These are phyloP conservation scores for Papilio aristodemus DNA, from an alignment of 1,140 invertebrate species.

Conservation along the genomic window DNA sequence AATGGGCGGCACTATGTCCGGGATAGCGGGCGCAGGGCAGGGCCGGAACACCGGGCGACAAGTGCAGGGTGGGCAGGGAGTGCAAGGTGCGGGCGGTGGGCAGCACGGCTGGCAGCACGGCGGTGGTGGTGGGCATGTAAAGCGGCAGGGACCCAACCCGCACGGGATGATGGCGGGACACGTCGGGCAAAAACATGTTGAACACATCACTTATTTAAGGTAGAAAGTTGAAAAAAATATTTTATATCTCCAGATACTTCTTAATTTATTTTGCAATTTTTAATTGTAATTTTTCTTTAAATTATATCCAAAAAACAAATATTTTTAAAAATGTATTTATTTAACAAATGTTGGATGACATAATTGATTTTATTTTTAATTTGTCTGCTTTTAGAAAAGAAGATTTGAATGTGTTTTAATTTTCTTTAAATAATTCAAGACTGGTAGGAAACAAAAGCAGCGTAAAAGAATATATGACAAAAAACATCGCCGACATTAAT, in stretches of 20 bases:
- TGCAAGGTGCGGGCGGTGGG: constrained; percentile 65
- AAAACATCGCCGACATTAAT: constrained; percentile 11
- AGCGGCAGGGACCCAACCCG: constrained; percentile 53
- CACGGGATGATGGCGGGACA: constrained; percentile 68
- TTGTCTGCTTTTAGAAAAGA: constrained; percentile 29
- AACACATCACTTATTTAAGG: constrained; percentile 47
- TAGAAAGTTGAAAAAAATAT: constrained; percentile 15
- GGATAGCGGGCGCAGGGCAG: constrained; percentile 62
- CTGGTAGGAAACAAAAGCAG: constrained; percentile 20
- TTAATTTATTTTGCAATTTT: constrained; percentile 31
- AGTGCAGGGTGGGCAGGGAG: constrained; percentile 64
- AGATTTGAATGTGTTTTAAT: neutral
- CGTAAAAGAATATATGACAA: neutral
- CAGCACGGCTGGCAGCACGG: constrained; percentile 64
- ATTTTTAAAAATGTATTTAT: constrained; percentile 26
- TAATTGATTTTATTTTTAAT: constrained; percentile 32
- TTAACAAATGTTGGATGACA: constrained; percentile 22
- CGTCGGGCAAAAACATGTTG: constrained; percentile 61
- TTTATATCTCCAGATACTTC: constrained; percentile 24
- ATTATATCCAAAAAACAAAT: constrained; percentile 30
- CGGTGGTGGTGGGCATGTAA: constrained; percentile 56
- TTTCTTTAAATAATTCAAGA: constrained; percentile 16
- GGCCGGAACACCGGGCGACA: constrained; percentile 58
- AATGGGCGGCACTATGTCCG: constrained; percentile 64
- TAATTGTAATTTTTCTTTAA: constrained; percentile 19